Base-by-base conservation (phyloP, 2,888 invertebrate species). In the Xylota segnis region DNA sequence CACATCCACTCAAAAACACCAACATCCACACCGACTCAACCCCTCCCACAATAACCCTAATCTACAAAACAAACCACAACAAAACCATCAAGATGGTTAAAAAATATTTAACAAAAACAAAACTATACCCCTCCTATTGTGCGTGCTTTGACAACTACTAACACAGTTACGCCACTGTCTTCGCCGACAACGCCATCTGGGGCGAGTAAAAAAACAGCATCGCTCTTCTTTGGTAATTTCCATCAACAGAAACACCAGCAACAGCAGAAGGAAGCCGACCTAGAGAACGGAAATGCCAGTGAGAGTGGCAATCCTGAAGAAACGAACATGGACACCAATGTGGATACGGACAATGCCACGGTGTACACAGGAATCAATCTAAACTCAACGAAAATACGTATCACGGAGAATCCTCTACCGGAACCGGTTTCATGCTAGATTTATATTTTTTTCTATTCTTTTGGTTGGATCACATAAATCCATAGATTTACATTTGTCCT, bases 321-420 rank as follows among this genome's bases (percentile, higher is more conserved):
- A 27, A 58, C 88, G 79, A 88, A 86, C 79, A 83, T 72, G 88
- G 90, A 88, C 70, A 89, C 87, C 54, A 88, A 86, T 63, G 82
- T 87, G 6, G 88, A 89, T 63, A 72, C 87, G 58, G 88, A 88
- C 76, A 89, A 89, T 79, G 90, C 90, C 14, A 91, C 91, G 37
- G 88, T 91, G 34, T 91, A 91, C 83, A 90, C 89, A 77, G 88
- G 89, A 87, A 84, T 72, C 65, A 87, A 75, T 88, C 50, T 87
- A 18, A 89, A 89, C 84, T 91, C 91, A 75, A 90, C 89, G 88
- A 91, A 91, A 88, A 92, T 92, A 88, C 92, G 92, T 87, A 92
- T 92, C 87, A 92, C 92, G 66, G 92, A 92, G 89, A 92, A 92
- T 89, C 92, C 92, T 88, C 89, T 92, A 90, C 92, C 92, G 79